phyloP scores from a whole-genome alignment of 2,888 invertebrate species.

The Tolmerus cingulatus region DNA sequence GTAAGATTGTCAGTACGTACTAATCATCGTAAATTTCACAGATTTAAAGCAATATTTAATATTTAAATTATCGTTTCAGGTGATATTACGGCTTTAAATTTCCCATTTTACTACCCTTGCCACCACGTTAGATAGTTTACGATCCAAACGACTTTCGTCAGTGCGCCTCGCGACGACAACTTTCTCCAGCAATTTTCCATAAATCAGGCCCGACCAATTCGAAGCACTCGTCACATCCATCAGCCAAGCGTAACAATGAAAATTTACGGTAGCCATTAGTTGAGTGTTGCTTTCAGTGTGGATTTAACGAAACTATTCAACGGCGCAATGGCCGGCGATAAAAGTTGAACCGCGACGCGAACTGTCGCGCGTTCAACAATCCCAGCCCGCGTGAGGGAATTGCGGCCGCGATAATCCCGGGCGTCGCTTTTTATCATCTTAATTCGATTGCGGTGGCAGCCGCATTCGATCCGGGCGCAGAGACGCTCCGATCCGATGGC shows the following conservation, averaged over 20 bases:
- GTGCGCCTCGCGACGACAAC: background rate
- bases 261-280: background rate
- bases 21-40: background rate
- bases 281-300: background rate
- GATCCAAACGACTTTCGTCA: background rate
- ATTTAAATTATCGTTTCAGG: background rate
- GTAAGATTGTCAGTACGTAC: background rate
- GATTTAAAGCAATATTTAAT: background rate
- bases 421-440: background rate
- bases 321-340: background rate
- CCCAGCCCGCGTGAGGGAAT: background rate
- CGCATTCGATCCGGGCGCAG: background rate
- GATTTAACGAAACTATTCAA: conserved; percentile 6
- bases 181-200: background rate
- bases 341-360: background rate
- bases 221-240: background rate
- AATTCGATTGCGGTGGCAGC: background rate
- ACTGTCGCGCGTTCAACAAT: background rate
- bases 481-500: background rate
- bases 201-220: background rate
- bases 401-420: background rate
- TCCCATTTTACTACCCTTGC: background rate
- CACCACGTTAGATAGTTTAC: background rate
- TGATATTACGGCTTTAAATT: background rate
- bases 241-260: background rate